phyloP scores from a whole-genome alignment of 2,113 vertebrate species.

The Eulemur rufifrons region DNA sequence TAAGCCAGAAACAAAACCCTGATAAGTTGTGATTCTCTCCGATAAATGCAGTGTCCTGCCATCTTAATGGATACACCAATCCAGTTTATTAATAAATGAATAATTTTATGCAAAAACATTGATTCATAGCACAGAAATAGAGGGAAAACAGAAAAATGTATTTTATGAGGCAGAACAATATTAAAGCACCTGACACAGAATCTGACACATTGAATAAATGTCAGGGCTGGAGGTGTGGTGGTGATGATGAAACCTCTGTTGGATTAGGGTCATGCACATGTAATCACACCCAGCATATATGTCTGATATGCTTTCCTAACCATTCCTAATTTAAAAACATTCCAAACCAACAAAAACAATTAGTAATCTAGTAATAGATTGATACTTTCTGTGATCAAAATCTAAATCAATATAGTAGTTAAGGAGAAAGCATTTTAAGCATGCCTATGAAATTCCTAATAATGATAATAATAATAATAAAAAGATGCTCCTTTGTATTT shows the following conservation, averaged over 20 bases:
- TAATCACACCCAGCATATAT: not conserved
- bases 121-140: not conserved
- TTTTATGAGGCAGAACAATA: not conserved
- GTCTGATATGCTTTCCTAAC: not conserved
- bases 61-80: not conserved
- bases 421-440: not conserved
- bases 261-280: too few relatives aligned
- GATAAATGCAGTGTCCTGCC: not conserved
- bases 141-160: not conserved
- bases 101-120: not conserved
- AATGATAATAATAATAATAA: too few relatives aligned
- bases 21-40: not conserved
- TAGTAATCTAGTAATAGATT: too few relatives aligned
- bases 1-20: not conserved
- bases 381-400: not conserved
- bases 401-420: not conserved
- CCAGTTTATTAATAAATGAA: not conserved
- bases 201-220: not conserved
- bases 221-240: accelerated
- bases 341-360: not conserved
- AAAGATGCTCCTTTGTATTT: not conserved
- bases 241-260: not conserved
- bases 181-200: accelerated
- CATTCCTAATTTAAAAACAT: not conserved
- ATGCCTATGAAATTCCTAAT: not conserved